Evolutionary conservation across 37 sponge, comb jelly and placozoan species (phyloP), one percentile per base, ranked within the genome.

Genomic region (Bolinopsis microptera): DNA sequence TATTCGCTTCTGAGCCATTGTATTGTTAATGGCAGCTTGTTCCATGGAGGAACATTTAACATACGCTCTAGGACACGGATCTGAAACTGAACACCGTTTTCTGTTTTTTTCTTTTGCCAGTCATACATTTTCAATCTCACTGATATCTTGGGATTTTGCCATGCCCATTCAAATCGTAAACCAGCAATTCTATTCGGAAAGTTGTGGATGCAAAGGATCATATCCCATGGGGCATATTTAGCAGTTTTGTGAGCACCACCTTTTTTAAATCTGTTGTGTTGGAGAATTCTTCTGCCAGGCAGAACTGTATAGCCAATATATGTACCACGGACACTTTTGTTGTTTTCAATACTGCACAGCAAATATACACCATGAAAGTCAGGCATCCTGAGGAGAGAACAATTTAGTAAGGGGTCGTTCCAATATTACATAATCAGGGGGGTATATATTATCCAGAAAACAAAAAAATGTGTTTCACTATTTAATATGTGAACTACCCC

Each of bases 171-270:
- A 35, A 80, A 80, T 36, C 35, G 5, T 35, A 80, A 34, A 9
- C 82, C 82, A 30, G 82, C 82, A 33, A 37, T 80, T 33, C 82
- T 33, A 8, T 16, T 80, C 5, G 82, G 82, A 80, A 80, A 80
- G 22, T 80, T 80, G 30, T 80, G 82, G 9, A 80, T 35, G 33
- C 82, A 80, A 33, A 80, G 35, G 24, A 80, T 35, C 82, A 80
- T 80, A 80, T 80, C 82, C 82, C 82, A 80, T 35, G 82, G 82
- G 5, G 82, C 82, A 80, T 36, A 35, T 34, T 80, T 80, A 30
- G 82, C 82, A 35, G 82, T 80, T 80, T 80, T 80, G 22, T 80
- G 82, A 35, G 82, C 82, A 2, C 82, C 82, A 36, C 82, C 82
- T 35, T 33, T 35, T 22, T 80, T 33, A 35, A 80, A 80, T 33